Conservation (phyloP, 2,888 invertebrate species). For the Diplazon laetatorius region DNA sequence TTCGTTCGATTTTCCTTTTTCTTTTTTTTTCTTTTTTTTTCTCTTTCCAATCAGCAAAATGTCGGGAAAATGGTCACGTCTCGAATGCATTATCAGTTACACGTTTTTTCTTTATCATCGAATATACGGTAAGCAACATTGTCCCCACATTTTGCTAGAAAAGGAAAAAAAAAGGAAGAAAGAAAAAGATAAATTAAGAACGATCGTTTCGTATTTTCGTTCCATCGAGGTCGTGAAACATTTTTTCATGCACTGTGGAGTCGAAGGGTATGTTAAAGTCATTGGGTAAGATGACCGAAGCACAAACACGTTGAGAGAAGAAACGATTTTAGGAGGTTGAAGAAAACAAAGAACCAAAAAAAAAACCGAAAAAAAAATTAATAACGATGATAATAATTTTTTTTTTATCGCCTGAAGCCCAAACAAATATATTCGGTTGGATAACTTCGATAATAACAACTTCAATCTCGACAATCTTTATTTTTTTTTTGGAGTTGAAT, state of each 20-base stretch:
- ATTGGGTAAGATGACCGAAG: conserved; percentile 76
- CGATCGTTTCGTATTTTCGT: too few relatives aligned
- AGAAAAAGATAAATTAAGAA: conserved; percentile 56
- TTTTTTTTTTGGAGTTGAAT: too few relatives aligned
- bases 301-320: conserved; percentile 25
- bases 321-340: conserved; percentile 34
- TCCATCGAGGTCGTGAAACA: too few relatives aligned
- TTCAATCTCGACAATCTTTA: too few relatives aligned
- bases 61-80: conserved; percentile 26
- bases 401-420: too few relatives aligned
- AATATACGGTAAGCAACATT: too few relatives aligned
- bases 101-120: too few relatives aligned
- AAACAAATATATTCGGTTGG: background rate
- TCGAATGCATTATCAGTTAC: background rate
- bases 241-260: conserved; percentile 21
- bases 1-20: conserved; percentile 52
- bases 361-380: conserved; percentile 19
- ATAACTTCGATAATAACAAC: conserved; percentile 5
- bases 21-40: conserved; percentile 43
- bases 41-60: conserved; percentile 41
- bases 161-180: conserved; percentile 55
- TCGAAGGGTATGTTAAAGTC: conserved; percentile 63
- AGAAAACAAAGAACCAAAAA: conserved; percentile 30
- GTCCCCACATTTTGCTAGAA: conserved; percentile 45
- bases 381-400: background rate